Conservation (phyloP, 2,113 vertebrate genomes). For the Macrotis lagotis region DNA sequence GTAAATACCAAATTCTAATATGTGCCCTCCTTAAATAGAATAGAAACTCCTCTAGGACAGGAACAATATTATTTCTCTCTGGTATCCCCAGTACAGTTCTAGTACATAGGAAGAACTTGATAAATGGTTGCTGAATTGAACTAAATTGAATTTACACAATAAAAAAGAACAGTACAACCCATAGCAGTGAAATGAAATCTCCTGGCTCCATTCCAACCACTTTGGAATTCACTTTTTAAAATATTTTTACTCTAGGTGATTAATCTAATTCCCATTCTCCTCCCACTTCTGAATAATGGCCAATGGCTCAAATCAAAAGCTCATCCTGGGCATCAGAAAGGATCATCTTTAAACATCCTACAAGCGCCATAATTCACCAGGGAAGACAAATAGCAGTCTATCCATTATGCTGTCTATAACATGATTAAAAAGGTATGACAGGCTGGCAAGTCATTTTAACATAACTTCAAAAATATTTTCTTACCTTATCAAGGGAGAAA, state of each 20-base stretch:
- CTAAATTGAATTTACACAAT: background rate
- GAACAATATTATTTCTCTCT: too few species aligned
- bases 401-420: background rate
- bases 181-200: background rate
- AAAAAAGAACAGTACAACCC: background rate
- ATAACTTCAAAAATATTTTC: constrained; percentile 29
- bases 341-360: background rate
- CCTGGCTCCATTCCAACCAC: background rate
- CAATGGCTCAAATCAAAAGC: background rate
- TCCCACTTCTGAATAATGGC: background rate
- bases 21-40: background rate
- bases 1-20: background rate
- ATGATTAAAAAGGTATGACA: constrained; percentile 10
- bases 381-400: background rate
- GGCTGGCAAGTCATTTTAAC: background rate
- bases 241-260: background rate
- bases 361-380: background rate
- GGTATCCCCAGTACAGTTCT: background rate
- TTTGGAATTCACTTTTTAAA: background rate
- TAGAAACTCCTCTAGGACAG: too few species aligned
- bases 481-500: constrained; percentile 94
- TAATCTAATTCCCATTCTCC: background rate
- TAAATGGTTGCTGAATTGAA: background rate
- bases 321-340: too few species aligned
- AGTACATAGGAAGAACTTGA: background rate